Base-by-base conservation (phyloP, 1,140 invertebrate genomes). In the Whitmania pigra region DNA sequence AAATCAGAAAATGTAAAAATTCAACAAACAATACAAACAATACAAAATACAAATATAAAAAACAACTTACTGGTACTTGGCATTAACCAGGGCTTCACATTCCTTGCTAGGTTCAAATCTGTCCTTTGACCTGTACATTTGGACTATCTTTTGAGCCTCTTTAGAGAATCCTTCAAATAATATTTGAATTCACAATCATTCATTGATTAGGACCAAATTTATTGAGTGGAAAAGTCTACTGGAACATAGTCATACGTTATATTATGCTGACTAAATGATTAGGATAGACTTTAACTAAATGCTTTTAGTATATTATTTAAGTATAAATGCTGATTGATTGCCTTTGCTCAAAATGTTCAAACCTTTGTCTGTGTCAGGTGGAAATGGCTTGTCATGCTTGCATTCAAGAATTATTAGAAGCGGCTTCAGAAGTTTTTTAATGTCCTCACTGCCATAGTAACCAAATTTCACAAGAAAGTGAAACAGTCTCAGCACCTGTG, bases 341-440 rank as follows among this genome's bases (percentile, higher is more conserved):
- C 43, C 11, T 15, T 7, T 49, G 9, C 9, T 25, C 15, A 1
- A 60, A 5, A 20, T 63, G 57, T 49, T 22, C n/a, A 57, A 53
- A 25, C 57, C 60, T 72, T 72, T 72, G 18, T 70, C 69, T 7
- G 69, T 70, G 49, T 70, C 69, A 17, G 69, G 69, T 22, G 79
- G 79, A 72, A 80, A 81, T 9, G 80, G 80, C 72, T 79, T 80
- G 74, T 82, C 80, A 76, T 81, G 80, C 57, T 78, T 74, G 4
- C 80, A 80, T 75, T 82, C 80, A 68, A 82, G 71, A 20, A 82
- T 74, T 67, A 76, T 77, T 73, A 80, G 77, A 31, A 82, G 73
- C 13, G 80, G 80, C 36, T 74, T 75, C 13, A 82, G 75, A 31
- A 82, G 72, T 53, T 75, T 76, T 70, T 77, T 77, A 53, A 82